Base-by-base conservation (phyloP, 2,888 invertebrate genomes). In the Netelia fuscicornis region DNA sequence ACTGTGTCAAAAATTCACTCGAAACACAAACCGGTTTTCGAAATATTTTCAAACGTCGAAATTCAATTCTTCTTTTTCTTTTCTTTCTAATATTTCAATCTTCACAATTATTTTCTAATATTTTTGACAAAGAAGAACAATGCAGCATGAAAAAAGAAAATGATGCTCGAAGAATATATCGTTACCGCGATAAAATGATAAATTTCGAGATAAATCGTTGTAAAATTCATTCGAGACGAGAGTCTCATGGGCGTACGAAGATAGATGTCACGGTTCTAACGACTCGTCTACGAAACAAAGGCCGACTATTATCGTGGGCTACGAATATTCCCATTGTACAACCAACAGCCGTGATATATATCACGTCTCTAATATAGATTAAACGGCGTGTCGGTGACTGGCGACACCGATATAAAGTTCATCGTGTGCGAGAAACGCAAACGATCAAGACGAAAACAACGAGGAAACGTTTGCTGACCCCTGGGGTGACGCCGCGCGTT, bases 381-480 rank as follows among this genome's bases (percentile, higher is more conserved):
- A 17, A 17, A 17, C 9, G 17, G 58, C 17, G n/a, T 20, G 17
- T 58, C 17, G 17, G 58, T 17, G 9, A 17, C 17, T 58, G 23
- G 58, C 20, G 58, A 58, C 58, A 58, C 58, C 17, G 58, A 10
- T 17, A 2, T 20, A 20, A 6, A 6, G 1, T 5, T 58, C 58
- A 20, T 8, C 62, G 23, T 25, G 48, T n/a, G 62, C 62, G 67
- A 68, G 62, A 58, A 30, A 54, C 20, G 30, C 54, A 37, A 30
- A 75, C 74, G 84, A 86, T 79, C 70, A 37, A 79, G 67, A 77
- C 74, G 75, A 58, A 83, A 65, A 86, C 86, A 87, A 87, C 88
- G 89, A 91, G 90, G 90, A 92, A 91, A 89, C 89, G 88, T 87
- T 60, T 85, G 89, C 85, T 92, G 92, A 93, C 92, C 92, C 87